Percentiles rank a stretch among this genome's conserved stretches.
Evolutionary conservation across 1,140 invertebrate species (phyloP).

Genomic region (Neodiprion pinetum): DNA sequence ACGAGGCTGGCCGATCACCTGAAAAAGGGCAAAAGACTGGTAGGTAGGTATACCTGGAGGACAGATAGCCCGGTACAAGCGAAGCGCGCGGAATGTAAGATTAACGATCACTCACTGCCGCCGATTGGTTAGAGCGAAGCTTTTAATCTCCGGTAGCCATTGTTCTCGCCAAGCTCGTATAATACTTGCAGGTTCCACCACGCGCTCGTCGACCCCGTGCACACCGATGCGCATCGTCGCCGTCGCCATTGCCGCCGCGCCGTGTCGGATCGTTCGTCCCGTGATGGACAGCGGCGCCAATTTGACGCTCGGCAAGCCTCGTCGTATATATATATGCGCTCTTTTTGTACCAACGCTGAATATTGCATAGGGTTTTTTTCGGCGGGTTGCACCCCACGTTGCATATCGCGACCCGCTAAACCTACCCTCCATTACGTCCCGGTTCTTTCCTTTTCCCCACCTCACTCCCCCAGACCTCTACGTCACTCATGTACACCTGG

Average conservation of each 20-base stretch:
- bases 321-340: slow-evolving; percentile 1
- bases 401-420: neutral
- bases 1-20: neutral
- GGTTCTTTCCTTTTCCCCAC: too few relatives aligned
- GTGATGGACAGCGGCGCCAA: slow-evolving; percentile 63
- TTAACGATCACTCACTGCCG: slow-evolving; percentile 14
- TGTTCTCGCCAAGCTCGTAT: slow-evolving; percentile 11
- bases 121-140: slow-evolving; percentile 8
- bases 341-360: slow-evolving; percentile 51
- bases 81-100: slow-evolving; percentile 18
- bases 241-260: neutral
- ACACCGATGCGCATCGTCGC: slow-evolving; percentile 20
- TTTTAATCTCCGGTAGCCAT: slow-evolving; percentile 17
- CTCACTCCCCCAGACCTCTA: too few relatives aligned
- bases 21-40: slow-evolving; percentile 3
- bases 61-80: too few relatives aligned
- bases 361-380: slow-evolving; percentile 59
- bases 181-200: slow-evolving; percentile 11
- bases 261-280: neutral
- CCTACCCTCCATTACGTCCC: neutral
- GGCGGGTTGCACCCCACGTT: slow-evolving; percentile 17
- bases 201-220: neutral
- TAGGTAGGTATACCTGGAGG: neutral
- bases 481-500: too few relatives aligned
- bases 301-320: slow-evolving; percentile 57